Base-by-base conservation (phyloP, 53 echinoderm and acorn worm species). In the Apostichopus leukothele region DNA sequence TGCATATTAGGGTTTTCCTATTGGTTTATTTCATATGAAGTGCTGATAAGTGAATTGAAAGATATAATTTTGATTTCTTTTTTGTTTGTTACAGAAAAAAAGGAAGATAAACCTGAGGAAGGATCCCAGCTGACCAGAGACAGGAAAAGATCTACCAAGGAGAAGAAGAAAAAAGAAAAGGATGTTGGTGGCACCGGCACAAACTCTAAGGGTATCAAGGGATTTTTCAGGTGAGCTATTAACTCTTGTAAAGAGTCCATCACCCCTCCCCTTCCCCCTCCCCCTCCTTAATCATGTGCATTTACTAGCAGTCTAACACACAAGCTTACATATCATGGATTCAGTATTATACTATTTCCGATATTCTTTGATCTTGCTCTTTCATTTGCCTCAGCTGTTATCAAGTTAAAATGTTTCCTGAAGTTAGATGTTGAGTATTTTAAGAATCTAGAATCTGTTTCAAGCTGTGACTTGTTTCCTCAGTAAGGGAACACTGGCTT, bases 151-250 rank as follows among this genome's bases (percentile, higher is more conserved):
- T 25, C 88, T 76, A 94, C 78, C 14, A 94, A 92, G 92, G 93
- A 95, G 86, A 91, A 95, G 52, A 91, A 95, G 75, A 88, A 89
- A 10, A 94, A 96, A 16, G 93, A 94, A 14, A 96, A 91, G 86
- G 83, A 88, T 53, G 95, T 93, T 77, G 67, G 86, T 54, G 84
- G 92, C 54, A 75, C 83, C 53, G 91, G 88, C 52, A 90, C 93
- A 53, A 96, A 91, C 53, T 59, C 16, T 22, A 84, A 84, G 50
- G 84, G 96, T 10, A 92, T 96, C 73, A 94, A 94, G 19, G 94
- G 94, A 52, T 92, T 96, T 89, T 96, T 96, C 84, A 92, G 95
- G 96, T 96, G 71, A 88, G 90, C 14, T 1, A 1, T 39, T 39
- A 39, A 39, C 2, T 39, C 39, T 25, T 25, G 25, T 25, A 25